phyloP scores from a whole-genome alignment of 2,888 invertebrate genomes.

The Ecdyonurus torrentis region DNA sequence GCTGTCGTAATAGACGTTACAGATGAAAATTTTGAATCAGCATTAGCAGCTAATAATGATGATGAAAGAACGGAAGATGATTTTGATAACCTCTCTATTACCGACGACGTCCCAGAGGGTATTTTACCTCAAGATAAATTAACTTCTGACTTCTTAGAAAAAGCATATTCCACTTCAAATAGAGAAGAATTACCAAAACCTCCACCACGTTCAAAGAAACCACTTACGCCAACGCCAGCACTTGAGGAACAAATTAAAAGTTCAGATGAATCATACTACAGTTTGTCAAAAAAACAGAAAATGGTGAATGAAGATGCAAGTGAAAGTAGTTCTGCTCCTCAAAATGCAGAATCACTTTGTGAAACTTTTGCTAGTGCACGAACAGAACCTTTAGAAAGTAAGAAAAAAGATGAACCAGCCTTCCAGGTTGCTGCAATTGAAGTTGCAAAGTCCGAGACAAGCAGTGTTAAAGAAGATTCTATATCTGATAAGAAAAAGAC shows the following conservation, averaged over 20 bases:
- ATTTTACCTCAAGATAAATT: conserved; percentile 31
- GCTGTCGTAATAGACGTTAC: conserved; percentile 81
- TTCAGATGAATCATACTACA: conserved; percentile 8
- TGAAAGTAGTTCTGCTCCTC: conserved; percentile 10
- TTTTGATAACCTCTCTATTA: conserved; percentile 67
- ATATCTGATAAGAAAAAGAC: conserved; percentile 24
- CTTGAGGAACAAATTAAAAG: conserved; percentile 4
- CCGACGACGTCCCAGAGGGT: conserved; percentile 33
- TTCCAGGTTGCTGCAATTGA: conserved; percentile 11
- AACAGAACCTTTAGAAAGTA: background rate
- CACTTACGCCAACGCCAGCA: conserved; percentile 1
- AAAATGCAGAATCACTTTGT: conserved; percentile 2
- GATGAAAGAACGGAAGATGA: conserved; percentile 75
- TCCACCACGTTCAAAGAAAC: conserved; percentile 33
- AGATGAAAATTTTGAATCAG: conserved; percentile 51
- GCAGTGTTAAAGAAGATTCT: conserved; percentile 9
- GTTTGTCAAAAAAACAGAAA: conserved; percentile 1
- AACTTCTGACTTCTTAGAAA: conserved; percentile 27
- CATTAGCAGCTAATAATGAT: conserved; percentile 34
- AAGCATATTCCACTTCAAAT: conserved; percentile 19
- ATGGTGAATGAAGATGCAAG: background rate
- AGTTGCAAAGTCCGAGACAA: background rate
- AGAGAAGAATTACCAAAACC: conserved; percentile 40
- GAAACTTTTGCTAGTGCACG: conserved; percentile 16
- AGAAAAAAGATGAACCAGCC: conserved; percentile 10